A percentile compares a stretch with the other conserved stretches of the same genome.
phyloP scores from a whole-genome alignment of 2,888 invertebrate genomes.

The Abscondita cerata region DNA sequence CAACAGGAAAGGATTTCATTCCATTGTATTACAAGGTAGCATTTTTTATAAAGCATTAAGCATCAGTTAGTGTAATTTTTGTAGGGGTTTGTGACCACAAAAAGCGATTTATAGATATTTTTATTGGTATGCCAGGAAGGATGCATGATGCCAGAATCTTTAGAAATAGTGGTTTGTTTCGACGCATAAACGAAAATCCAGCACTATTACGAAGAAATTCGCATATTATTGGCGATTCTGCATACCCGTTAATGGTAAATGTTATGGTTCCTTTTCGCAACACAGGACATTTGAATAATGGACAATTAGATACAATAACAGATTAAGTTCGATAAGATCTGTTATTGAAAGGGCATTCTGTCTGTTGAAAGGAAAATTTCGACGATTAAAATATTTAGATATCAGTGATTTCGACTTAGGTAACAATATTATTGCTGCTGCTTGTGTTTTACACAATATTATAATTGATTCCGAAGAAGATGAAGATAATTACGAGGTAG shows the following conservation, averaged over 20 bases:
- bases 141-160: background rate
- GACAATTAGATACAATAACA: slow-evolving; percentile 9
- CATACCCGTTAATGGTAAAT: slow-evolving; percentile 9
- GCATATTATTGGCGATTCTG: slow-evolving; percentile 18
- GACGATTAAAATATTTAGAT: slow-evolving; percentile 31
- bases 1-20: background rate
- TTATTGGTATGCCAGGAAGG: background rate
- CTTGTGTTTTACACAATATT: background rate
- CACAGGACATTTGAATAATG: slow-evolving; percentile 6
- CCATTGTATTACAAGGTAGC: background rate
- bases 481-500: background rate
- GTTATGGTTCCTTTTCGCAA: slow-evolving; percentile 14
- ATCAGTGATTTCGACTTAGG: slow-evolving; percentile 5
- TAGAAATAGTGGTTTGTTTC: background rate
- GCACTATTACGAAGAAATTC: background rate
- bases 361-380: slow-evolving; percentile 25
- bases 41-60: too few species aligned
- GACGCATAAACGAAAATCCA: too few species aligned
- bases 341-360: slow-evolving; percentile 28
- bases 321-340: slow-evolving; percentile 12
- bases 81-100: background rate
- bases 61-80: background rate
- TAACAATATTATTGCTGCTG: slow-evolving; percentile 4
- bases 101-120: background rate
- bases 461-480: background rate